phyloP scores from a whole-genome alignment of 2,113 vertebrate species.

The Lamprologus ornatipinnis region DNA sequence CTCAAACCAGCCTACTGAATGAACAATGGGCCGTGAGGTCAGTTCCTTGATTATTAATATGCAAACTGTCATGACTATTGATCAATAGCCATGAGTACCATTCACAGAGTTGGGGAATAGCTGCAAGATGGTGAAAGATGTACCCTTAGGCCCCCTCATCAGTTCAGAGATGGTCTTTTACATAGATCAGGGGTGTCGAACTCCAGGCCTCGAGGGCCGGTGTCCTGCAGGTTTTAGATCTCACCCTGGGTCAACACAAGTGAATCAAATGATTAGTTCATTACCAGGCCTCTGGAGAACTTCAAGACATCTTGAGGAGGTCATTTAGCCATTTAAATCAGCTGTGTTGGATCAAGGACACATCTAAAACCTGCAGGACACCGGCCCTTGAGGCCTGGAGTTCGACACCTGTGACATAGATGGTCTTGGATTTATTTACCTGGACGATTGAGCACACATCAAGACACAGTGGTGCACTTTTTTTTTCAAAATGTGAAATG shows the following conservation, averaged over 20 bases:
- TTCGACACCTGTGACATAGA: not conserved
- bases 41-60: not conserved
- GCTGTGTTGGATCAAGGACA: no score
- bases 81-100: not conserved
- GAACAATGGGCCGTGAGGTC: not conserved
- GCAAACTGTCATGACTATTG: not conserved
- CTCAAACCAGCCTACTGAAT: fast-evolving
- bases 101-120: not conserved
- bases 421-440: not conserved
- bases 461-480: not conserved
- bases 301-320: no score
- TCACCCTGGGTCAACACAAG: no score
- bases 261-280: no score
- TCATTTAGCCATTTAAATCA: no score
- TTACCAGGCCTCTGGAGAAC: no score
- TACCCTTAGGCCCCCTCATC: not conserved
- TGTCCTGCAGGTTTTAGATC: no score
- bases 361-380: no score
- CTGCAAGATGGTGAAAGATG: not conserved
- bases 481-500: not conserved
- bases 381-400: fast-evolving
- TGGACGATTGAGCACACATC: not conserved
- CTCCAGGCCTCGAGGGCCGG: no score
- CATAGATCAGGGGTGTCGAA: not conserved
- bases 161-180: not conserved